Conservation (phyloP, 2,113 vertebrate species). For the Melanostigma gelatinosum region DNA sequence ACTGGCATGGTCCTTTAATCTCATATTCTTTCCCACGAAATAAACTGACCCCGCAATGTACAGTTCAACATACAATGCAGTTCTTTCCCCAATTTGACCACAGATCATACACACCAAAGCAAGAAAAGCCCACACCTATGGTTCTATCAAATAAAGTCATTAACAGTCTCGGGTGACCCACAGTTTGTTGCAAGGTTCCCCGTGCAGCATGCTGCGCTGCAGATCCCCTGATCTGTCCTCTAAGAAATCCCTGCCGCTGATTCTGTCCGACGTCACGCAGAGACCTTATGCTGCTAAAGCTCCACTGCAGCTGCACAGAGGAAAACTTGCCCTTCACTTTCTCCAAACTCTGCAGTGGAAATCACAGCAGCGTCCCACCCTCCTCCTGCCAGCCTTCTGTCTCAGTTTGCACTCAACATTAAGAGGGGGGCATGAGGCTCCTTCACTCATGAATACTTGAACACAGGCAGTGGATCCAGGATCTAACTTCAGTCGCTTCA, state of each 20-base stretch:
- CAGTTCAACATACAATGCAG: background rate
- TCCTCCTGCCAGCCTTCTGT: constrained; percentile 69
- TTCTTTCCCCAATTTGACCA: constrained; percentile 3
- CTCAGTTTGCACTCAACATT: constrained; percentile 44
- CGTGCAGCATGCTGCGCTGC: constrained; percentile 16
- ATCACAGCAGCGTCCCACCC: constrained; percentile 63
- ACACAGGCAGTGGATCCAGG: constrained; percentile 30
- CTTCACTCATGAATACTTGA: constrained; percentile 61
- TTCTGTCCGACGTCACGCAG: constrained; percentile 56
- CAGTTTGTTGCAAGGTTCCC: constrained; percentile 17
- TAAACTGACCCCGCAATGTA: background rate
- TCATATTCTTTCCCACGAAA: background rate
- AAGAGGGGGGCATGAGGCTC: constrained; percentile 39
- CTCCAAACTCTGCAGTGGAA: constrained; percentile 62
- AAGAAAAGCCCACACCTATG: background rate
- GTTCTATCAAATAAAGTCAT: constrained; percentile 46
- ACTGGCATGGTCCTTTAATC: background rate
- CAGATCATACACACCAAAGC: background rate
- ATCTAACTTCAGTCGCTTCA: constrained; percentile 30
- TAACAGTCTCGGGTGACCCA: constrained; percentile 54
- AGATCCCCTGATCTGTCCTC: constrained; percentile 61
- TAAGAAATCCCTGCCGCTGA: constrained; percentile 48
- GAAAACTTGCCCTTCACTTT: constrained; percentile 67
- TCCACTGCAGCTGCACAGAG: constrained; percentile 62
- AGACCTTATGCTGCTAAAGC: constrained; percentile 58